phyloP scores from a whole-genome alignment of 2,113 vertebrate genomes.

The Lycaon pictus region DNA sequence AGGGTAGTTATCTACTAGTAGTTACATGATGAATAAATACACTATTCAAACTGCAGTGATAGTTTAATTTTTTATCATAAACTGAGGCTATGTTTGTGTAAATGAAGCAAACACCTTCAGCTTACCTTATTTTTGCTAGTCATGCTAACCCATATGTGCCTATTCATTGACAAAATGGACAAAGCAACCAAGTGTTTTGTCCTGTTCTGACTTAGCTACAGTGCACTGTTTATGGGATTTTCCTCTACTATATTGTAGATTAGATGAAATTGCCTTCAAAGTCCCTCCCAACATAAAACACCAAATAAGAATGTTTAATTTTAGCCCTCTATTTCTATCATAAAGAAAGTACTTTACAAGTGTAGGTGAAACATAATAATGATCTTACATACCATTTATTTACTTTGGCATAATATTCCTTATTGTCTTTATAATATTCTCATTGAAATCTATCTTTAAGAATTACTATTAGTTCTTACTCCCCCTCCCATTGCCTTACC shows the following conservation, averaged over 20 bases:
- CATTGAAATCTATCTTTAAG: neutral
- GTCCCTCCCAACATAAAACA: neutral
- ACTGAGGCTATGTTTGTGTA: neutral
- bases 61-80: neutral
- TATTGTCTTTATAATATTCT: neutral
- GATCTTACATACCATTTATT: neutral
- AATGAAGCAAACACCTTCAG: neutral
- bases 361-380: neutral
- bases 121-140: neutral
- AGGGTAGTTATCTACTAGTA: neutral
- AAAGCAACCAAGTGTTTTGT: neutral
- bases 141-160: neutral
- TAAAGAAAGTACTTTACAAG: neutral
- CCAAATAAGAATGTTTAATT: conserved; percentile 14
- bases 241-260: neutral
- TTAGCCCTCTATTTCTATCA: neutral
- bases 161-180: neutral
- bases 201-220: neutral
- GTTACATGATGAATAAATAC: neutral
- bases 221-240: neutral
- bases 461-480: conserved; percentile 14
- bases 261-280: neutral
- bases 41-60: neutral
- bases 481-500: neutral
- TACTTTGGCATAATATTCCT: conserved; percentile 5